phyloP scores from a whole-genome alignment of 2,888 invertebrate genomes.

The Noctua comes region DNA sequence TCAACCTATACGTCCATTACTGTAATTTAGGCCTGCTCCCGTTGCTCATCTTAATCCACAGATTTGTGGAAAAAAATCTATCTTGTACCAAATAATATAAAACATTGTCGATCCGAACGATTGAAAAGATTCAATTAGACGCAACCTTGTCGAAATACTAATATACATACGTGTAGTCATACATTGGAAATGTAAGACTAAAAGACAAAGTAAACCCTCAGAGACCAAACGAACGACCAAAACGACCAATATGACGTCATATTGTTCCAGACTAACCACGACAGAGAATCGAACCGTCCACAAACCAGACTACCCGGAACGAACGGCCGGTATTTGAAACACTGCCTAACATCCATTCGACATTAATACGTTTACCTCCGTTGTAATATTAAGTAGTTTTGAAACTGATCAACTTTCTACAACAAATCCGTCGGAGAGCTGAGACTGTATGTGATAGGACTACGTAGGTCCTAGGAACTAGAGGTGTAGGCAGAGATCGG shows the following conservation, averaged over 20 bases:
- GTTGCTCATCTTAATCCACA: background rate
- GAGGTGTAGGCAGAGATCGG: background rate
- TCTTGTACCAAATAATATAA: background rate
- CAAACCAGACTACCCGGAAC: slow-evolving; percentile 5
- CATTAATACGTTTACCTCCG: slow-evolving; percentile 15
- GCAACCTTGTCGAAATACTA: background rate
- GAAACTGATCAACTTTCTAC: slow-evolving; percentile 39
- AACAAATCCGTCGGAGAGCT: slow-evolving; percentile 14
- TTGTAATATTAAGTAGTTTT: slow-evolving; percentile 3
- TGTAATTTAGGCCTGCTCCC: background rate
- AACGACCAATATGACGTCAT: slow-evolving; percentile 43
- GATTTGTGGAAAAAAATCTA: background rate
- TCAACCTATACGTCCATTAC: background rate
- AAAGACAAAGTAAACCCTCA: background rate
- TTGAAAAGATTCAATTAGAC: background rate
- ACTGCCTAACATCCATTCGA: background rate
- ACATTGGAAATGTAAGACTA: background rate
- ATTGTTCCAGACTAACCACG: slow-evolving; percentile 2
- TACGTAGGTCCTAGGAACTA: background rate
- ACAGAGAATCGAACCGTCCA: background rate
- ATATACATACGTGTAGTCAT: background rate
- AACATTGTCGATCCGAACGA: background rate
- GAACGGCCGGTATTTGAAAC: slow-evolving; percentile 10
- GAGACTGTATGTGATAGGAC: background rate
- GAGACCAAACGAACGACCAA: slow-evolving; percentile 19